Percentiles rank a stretch among this genome's conserved stretches.
phyloP scores from a whole-genome alignment of 2,113 vertebrate species.

The Phrynosoma platyrhinos region DNA sequence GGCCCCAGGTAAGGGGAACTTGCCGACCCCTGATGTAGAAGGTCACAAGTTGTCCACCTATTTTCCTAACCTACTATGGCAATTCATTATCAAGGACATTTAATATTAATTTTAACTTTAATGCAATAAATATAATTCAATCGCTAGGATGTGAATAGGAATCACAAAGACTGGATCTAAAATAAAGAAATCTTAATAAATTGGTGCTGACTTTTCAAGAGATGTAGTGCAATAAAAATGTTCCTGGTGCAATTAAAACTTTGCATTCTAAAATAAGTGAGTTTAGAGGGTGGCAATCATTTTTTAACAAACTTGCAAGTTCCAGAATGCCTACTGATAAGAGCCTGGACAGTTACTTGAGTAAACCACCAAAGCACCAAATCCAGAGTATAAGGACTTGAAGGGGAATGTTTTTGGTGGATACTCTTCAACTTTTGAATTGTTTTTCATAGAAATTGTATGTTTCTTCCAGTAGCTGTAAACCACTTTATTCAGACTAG shows the following conservation, averaged over 20 bases:
- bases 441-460: not conserved
- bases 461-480: not conserved
- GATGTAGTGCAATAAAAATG: not conserved
- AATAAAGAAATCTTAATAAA: not conserved
- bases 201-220: not conserved
- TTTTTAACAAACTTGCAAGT: too few relatives aligned
- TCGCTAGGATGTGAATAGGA: not conserved
- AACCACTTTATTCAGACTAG: not conserved
- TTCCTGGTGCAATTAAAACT: not conserved
- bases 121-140: not conserved
- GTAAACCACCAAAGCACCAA: not conserved
- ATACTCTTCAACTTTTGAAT: not conserved
- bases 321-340: too few relatives aligned
- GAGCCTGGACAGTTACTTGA: not conserved
- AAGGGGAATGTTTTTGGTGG: not conserved
- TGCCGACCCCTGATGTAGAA: too few relatives aligned
- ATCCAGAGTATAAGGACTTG: not conserved
- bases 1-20: too few relatives aligned
- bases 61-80: not conserved
- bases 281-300: not conserved
- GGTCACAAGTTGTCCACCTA: too few relatives aligned
- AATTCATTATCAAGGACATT: not conserved
- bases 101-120: not conserved
- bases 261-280: not conserved
- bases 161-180: not conserved